phyloP scores from a whole-genome alignment of 2,113 vertebrate species.

The Neolamprologus variostigma region DNA sequence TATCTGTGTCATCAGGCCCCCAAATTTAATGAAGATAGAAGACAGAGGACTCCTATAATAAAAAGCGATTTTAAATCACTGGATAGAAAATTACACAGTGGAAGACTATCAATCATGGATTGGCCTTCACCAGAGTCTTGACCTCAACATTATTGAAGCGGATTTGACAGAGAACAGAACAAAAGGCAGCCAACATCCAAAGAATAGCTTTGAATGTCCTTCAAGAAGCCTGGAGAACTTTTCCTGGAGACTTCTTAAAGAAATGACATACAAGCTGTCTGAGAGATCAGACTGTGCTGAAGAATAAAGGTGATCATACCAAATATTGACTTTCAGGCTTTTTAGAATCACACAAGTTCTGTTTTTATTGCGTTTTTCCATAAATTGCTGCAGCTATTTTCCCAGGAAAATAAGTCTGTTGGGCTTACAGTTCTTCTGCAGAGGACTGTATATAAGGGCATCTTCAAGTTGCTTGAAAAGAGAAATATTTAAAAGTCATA shows the following conservation, averaged over 20 bases:
- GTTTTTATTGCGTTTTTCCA: not conserved
- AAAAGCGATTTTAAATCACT: not conserved
- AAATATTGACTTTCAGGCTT: not conserved
- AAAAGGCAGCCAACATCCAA: not conserved
- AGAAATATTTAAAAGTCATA: not conserved
- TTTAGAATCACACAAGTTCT: not conserved
- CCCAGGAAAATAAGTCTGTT: not conserved
- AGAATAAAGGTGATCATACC: not conserved
- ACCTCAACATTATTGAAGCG: not conserved
- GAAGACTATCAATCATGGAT: not conserved
- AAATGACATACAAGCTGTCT: not conserved
- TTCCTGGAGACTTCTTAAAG: not conserved
- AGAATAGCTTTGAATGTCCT: not conserved
- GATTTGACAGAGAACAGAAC: not conserved
- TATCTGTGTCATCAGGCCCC: not conserved
- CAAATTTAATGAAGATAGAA: not conserved
- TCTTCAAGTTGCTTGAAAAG: not conserved
- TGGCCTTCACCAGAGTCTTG: not conserved
- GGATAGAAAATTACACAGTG: not conserved
- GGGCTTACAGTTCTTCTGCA: not conserved
- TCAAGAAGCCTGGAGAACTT: not conserved
- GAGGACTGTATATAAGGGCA: not conserved
- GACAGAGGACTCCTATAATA: not conserved
- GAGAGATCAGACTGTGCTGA: not conserved
- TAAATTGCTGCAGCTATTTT: not conserved